Percentiles rank a stretch among this genome's conserved stretches.
phyloP scores from a whole-genome alignment of 2,113 vertebrate species.

The Atlantisia rogersi region DNA sequence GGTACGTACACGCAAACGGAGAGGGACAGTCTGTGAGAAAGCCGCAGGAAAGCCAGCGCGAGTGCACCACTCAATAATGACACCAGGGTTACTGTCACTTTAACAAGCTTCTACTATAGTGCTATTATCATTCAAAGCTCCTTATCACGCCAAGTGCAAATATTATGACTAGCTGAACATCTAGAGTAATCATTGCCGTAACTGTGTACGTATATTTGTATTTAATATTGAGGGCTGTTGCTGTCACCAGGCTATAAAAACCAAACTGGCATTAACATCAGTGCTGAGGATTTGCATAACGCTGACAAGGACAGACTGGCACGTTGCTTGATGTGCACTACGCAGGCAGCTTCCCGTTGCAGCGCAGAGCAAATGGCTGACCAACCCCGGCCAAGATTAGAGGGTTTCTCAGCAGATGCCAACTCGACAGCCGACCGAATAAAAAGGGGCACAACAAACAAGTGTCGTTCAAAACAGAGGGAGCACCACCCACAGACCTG shows the following conservation, averaged over 20 bases:
- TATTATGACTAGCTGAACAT: conserved; percentile 61
- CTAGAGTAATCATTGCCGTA: conserved; percentile 49
- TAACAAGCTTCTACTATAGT: conserved; percentile 37
- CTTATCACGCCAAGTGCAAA: conserved; percentile 52
- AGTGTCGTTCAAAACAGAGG: neutral
- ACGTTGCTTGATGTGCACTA: neutral
- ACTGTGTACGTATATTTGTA: conserved; percentile 58
- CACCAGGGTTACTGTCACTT: conserved; percentile 48
- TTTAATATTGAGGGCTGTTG: conserved; percentile 65
- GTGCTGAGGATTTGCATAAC: conserved; percentile 43
- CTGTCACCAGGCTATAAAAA: conserved; percentile 68
- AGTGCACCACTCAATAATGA: neutral
- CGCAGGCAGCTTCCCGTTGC: neutral
- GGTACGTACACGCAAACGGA: neutral
- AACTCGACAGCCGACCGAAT: neutral
- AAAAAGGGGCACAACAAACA: neutral
- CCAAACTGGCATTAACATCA: conserved; percentile 53
- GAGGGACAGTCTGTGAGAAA: neutral
- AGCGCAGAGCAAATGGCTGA: neutral
- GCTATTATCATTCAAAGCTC: conserved; percentile 59
- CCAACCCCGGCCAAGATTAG: neutral
- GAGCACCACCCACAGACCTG: neutral
- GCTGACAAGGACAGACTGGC: conserved; percentile 50
- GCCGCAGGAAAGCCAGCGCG: neutral
- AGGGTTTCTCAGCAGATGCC: conserved; percentile 1